Evolutionary conservation across 2,888 invertebrate species (phyloP).

Genomic region (Drosophila paramelanica): DNA sequence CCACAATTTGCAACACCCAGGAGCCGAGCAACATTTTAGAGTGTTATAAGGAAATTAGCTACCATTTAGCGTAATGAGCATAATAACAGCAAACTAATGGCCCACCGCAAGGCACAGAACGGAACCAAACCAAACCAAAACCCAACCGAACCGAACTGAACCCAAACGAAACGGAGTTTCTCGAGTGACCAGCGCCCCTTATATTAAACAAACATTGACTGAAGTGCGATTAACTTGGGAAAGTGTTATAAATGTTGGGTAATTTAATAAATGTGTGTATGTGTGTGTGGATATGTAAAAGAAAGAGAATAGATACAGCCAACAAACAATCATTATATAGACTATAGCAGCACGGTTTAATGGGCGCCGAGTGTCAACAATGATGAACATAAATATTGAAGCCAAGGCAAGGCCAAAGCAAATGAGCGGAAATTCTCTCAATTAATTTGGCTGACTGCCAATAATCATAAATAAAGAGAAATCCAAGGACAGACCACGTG

Average conservation of each 20-base stretch:
- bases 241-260: conserved; percentile 73
- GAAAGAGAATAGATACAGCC: conserved; percentile 21
- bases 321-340: conserved; percentile 18
- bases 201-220: conserved; percentile 77
- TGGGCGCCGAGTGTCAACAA: conserved; percentile 48
- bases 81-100: conserved; percentile 75
- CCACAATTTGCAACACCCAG: conserved; percentile 60
- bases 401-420: conserved; percentile 43
- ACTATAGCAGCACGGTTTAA: conserved; percentile 15
- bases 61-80: conserved; percentile 74
- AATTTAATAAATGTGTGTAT: conserved; percentile 50
- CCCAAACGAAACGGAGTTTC: not conserved
- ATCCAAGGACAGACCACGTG: conserved; percentile 31
- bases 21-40: conserved; percentile 62
- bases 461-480: conserved; percentile 73
- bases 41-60: conserved; percentile 79
- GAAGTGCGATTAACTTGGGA: conserved; percentile 72
- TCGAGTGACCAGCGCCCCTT: conserved; percentile 28
- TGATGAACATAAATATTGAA: conserved; percentile 55
- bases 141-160: conserved; percentile 6
- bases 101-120: conserved; percentile 21
- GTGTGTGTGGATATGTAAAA: conserved; percentile 4
- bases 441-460: conserved; percentile 71
- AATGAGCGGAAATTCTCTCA: conserved; percentile 51
- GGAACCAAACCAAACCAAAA: not conserved